A percentile compares a stretch with the other conserved stretches of the same genome.
phyloP scores from a whole-genome alignment of 2,888 invertebrate genomes.

The Acheta domesticus region DNA sequence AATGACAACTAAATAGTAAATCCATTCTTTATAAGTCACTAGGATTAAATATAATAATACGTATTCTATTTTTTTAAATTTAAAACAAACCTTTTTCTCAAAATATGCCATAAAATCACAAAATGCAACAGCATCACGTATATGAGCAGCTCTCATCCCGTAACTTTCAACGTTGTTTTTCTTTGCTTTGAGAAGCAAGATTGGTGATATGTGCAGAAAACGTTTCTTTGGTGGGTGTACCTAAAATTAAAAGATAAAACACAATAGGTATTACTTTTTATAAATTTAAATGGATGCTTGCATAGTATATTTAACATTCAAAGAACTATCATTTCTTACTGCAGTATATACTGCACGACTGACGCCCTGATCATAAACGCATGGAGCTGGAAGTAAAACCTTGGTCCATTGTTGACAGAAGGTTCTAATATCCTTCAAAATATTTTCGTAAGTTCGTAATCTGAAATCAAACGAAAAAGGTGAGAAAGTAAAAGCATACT shows the following conservation, averaged over 20 bases:
- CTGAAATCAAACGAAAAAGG: constrained; percentile 49
- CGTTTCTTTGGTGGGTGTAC: constrained; percentile 53
- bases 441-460: constrained; percentile 63
- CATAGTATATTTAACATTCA: too few relatives aligned
- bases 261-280: neutral
- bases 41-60: too few relatives aligned
- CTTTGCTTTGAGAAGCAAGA: constrained; percentile 78
- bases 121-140: constrained; percentile 84
- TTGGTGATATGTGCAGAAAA: constrained; percentile 68
- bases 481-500: too few relatives aligned
- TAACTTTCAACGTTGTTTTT: constrained; percentile 77
- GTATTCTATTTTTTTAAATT: neutral
- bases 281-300: constrained; percentile 10
- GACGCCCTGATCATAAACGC: constrained; percentile 67
- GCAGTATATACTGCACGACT: constrained; percentile 58
- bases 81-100: constrained; percentile 54
- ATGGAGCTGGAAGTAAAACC: constrained; percentile 66
- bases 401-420: constrained; percentile 61
- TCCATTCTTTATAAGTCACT: too few relatives aligned
- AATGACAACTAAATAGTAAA: too few relatives aligned
- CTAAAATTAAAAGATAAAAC: constrained; percentile 24
- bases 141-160: constrained; percentile 81
- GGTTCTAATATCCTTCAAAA: constrained; percentile 68
- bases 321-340: constrained; percentile 42
- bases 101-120: constrained; percentile 78